Conservation (phyloP, 2,797 vertebrate genomes). For the Alcedo atthis region DNA sequence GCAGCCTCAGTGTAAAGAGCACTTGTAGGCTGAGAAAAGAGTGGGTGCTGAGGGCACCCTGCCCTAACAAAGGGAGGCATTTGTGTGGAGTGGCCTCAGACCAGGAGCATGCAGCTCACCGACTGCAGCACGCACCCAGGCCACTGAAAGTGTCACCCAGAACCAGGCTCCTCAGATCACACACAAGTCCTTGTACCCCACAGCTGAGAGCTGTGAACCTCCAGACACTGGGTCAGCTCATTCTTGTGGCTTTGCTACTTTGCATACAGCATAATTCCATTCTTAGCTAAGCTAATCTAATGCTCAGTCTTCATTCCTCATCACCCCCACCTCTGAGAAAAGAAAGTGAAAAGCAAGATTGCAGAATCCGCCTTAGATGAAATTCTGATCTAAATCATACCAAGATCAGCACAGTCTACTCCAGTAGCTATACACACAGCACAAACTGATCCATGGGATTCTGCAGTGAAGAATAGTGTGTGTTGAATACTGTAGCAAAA, state of each 20-base stretch:
- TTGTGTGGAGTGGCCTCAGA: rapidly evolving
- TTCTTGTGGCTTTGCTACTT: background rate
- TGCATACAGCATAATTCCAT: background rate
- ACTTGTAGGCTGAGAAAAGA: background rate
- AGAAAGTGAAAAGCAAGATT: background rate
- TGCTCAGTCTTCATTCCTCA: background rate
- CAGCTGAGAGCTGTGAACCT: background rate
- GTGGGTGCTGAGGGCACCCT: background rate
- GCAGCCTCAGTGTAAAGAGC: background rate
- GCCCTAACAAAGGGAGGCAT: background rate
- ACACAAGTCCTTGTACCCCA: rapidly evolving
- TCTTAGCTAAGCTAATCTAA: background rate
- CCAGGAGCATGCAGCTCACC: background rate
- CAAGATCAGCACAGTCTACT: background rate
- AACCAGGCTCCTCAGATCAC: background rate
- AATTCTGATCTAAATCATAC: background rate
- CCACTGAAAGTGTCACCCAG: background rate
- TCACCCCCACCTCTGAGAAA: background rate
- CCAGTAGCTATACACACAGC: background rate
- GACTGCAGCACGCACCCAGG: background rate
- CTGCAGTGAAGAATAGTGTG: background rate
- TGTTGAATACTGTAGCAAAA: background rate
- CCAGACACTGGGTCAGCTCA: background rate
- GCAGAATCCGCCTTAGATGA: background rate
- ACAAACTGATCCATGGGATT: background rate